Base-by-base conservation (phyloP, 2,888 invertebrate genomes). In the Mamestra brassicae region DNA sequence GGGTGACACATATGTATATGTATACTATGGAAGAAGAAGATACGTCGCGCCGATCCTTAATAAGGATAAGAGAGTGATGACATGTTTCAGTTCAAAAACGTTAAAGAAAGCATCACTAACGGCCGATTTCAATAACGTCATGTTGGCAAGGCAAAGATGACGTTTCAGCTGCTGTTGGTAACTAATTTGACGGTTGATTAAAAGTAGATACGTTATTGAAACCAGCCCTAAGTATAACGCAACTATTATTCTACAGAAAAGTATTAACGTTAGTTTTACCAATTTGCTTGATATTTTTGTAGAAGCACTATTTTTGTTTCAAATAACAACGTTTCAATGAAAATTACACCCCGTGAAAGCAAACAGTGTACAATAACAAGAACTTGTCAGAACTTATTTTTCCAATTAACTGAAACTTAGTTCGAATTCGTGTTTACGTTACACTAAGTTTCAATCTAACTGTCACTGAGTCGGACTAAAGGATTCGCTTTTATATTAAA, bases 361-460 rank as follows among this genome's bases (percentile, higher is more conserved):
- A 74, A 79, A 73, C 60, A 55, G 8, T 54, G 4, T 50, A 45
- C 17, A 65, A 55, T 36, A 76, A 57, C 62, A 69, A 76, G 47
- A 71, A 77, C 55, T 55, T 45, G 34, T 36, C 57, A 34, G 10
- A 67, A 67, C 50, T 0, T 36, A 11, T 70, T 74, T 78, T 79
- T 71, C 62, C 42, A 80, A 80, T 80, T 67, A 75, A n/a, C 38
- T 1, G 5, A 75, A 71, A 76, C 13, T 68, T 57, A 45, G 26
- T 57, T 63, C 26, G 34, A 52, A 55, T 11, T 66, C 26, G 42
- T 54, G 45, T 78, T 72, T 62, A 69, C 57, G 38, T 71, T 74
- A 17, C 64, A 62, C 71, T 47, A 65, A 72, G 55, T 72, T 83
- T 71, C 61, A 78, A 76, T 81, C 58, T 38, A 65, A 73, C 61